Conservation (phyloP, 2,113 vertebrate species). For the Brienomyrus longianalis region DNA sequence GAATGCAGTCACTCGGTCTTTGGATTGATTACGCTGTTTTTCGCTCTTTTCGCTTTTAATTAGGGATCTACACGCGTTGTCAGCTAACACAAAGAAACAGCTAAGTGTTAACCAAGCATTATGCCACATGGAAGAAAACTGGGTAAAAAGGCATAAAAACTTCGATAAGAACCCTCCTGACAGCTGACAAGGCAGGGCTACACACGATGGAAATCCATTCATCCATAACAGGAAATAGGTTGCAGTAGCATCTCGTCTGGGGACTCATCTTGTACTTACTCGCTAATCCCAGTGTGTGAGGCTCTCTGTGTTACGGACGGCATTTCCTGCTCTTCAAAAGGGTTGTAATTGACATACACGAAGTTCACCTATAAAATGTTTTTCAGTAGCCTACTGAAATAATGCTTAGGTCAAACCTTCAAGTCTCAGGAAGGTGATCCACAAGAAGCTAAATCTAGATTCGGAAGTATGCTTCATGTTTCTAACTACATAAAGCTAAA, state of each 20-base stretch:
- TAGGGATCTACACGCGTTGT: too few relatives aligned
- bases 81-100: not conserved
- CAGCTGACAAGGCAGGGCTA: not conserved
- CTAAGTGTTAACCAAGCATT: not conserved
- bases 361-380: not conserved
- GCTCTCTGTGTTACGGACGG: not conserved
- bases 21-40: not conserved
- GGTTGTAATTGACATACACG: not conserved
- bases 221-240: not conserved
- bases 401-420: not conserved
- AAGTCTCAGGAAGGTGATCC: not conserved
- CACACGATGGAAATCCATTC: not conserved
- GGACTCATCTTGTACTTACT: not conserved
- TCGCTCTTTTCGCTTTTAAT: not conserved
- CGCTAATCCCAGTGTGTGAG: not conserved
- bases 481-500: not conserved
- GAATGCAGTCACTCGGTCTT: conserved; percentile 16
- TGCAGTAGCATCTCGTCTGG: not conserved
- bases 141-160: not conserved
- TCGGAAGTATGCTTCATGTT: not conserved
- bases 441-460: not conserved
- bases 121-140: not conserved
- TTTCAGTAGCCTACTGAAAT: not conserved
- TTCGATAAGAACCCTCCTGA: not conserved
- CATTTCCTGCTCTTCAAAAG: not conserved